Percentiles rank a stretch among this genome's conserved stretches.
These are phyloP conservation scores for Cyphomyrus discorhynchus DNA, from an alignment of 2,113 vertebrate genomes.

Conservation along the genomic window DNA sequence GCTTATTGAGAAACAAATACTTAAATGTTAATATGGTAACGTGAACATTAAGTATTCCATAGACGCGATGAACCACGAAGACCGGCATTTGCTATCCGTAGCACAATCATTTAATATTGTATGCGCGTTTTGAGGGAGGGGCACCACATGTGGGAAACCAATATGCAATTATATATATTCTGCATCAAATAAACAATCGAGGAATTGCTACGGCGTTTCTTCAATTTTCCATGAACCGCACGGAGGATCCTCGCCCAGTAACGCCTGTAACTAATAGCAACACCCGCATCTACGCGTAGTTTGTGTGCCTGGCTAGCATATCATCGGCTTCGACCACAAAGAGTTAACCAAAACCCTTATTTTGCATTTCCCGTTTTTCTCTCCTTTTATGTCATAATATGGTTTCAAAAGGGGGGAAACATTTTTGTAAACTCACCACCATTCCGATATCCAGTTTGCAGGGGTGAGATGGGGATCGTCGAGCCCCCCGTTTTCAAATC, in stretches of 20 bases:
- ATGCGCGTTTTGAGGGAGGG: conserved; percentile 8
- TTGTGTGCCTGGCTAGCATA: neutral
- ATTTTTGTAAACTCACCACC: conserved; percentile 39
- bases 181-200: neutral
- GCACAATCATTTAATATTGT: conserved; percentile 5
- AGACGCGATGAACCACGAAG: neutral
- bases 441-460: conserved; percentile 38
- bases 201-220: neutral
- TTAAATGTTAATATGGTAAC: neutral
- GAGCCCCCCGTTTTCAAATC: conserved; percentile 35
- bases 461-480: conserved; percentile 24
- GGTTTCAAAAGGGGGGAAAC: neutral
- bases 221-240: neutral
- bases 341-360: neutral
- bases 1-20: neutral
- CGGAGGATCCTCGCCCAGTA: neutral
- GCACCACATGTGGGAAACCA: neutral
- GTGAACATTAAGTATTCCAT: neutral
- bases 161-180: neutral
- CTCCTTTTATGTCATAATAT: neutral
- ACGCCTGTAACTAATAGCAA: conserved; percentile 26
- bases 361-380: neutral
- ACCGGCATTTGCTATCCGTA: neutral
- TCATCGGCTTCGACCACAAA: neutral
- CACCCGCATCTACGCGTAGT: conserved; percentile 7